Base-by-base conservation (phyloP, 2,888 invertebrate species). In the Omphaloscelis lunosa region DNA sequence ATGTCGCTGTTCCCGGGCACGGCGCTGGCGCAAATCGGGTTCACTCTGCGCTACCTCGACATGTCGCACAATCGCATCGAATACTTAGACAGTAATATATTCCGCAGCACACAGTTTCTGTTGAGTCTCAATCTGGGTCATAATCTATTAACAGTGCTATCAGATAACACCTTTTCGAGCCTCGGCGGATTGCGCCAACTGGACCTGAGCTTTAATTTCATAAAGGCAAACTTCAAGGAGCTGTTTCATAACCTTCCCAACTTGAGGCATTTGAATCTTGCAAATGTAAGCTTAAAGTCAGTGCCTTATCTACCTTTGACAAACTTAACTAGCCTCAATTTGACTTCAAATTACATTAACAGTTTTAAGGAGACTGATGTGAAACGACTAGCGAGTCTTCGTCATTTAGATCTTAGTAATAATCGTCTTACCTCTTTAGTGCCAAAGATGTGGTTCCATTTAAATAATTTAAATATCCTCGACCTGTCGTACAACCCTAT, bases 131-230 rank as follows among this genome's bases (percentile, higher is more conserved):
- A 98, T 95, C 95, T 99, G 90, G 98, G 98, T 66, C 97, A 97
- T 90, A 99, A 99, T 95, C 98, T 98, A 90, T 97, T 99, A 81
- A 98, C 98, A 29, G 98, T 99, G 83, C 95, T 99, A 84, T 98
- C 99, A 5, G 99, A 99, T 95, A 99, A 98, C 93, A 98, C 98
- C 34, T 99, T 99, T 93, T 98, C 98, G 41, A 98, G 98, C 91
- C 97, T 99, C 74, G 98, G 98, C 65, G 98, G 98, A 86, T 95
- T 99, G 82, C 97, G 99, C 87, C 97, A 97, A 89, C 96, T 99
- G 89, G 98, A 99, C 95, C 96, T 99, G 70, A 98, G 98, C 87
- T 97, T 97, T 86, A 99, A 99, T 95, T 97, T 97, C 56, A 96
- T 99, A 82, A 98, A 98, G 88, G 98, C 99, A 82, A 98, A 98